Conservation (phyloP, 2,888 invertebrate species). For the Acleris sparsana region DNA sequence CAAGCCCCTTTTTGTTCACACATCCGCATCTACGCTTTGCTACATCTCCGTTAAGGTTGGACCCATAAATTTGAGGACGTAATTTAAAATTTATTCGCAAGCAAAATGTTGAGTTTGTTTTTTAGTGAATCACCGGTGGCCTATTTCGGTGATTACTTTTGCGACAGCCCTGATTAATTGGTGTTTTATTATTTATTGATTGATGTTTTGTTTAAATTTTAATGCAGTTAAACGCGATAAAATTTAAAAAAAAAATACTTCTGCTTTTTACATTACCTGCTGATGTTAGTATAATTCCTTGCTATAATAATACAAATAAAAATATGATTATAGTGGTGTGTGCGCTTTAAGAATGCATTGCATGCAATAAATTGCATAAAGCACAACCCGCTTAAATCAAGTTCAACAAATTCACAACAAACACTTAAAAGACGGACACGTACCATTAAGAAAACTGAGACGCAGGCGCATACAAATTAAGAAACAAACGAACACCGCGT, state of each 20-base stretch:
- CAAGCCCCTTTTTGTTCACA: background rate
- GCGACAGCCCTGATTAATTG: slow-evolving; percentile 19
- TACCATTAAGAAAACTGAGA: slow-evolving; percentile 28
- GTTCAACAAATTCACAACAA: slow-evolving; percentile 14
- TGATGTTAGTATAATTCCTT: too few relatives aligned
- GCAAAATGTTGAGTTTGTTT: slow-evolving; percentile 68
- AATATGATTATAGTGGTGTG: too few relatives aligned
- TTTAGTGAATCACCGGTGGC: slow-evolving; percentile 67
- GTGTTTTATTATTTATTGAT: slow-evolving; percentile 7
- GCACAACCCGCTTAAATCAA: too few relatives aligned
- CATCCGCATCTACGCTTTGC: slow-evolving; percentile 14
- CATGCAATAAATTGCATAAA: too few relatives aligned
- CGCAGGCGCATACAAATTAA: slow-evolving; percentile 32
- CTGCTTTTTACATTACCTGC: too few relatives aligned
- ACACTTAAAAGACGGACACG: slow-evolving; percentile 21
- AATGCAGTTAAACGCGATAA: too few relatives aligned
- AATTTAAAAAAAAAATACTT: too few relatives aligned
- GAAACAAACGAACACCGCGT: slow-evolving; percentile 35
- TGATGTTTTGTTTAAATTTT: background rate
- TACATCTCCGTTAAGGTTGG: slow-evolving; percentile 44
- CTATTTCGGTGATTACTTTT: slow-evolving; percentile 50
- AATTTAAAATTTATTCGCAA: slow-evolving; percentile 74
- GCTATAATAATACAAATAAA: too few relatives aligned
- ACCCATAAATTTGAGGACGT: slow-evolving; percentile 66
- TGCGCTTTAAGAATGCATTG: too few relatives aligned